Conservation (phyloP, 2,113 vertebrate species). For the Dasyprocta punctata region DNA sequence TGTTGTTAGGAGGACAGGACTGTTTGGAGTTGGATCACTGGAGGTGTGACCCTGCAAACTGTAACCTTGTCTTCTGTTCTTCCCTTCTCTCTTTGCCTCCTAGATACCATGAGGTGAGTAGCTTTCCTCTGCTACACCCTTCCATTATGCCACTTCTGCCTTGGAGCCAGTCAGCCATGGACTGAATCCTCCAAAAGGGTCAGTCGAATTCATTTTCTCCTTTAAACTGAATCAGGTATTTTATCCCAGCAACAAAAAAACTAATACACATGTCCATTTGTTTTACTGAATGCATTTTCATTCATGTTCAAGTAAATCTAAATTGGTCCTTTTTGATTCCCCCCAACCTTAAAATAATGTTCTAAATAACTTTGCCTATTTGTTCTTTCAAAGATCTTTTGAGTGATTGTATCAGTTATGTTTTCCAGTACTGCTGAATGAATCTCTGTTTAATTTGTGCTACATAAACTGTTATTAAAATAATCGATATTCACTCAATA, state of each 20-base stretch:
- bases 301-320: background rate
- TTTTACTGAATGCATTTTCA: background rate
- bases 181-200: background rate
- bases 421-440: background rate
- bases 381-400: background rate
- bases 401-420: background rate
- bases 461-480: background rate
- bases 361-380: background rate
- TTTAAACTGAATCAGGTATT: background rate
- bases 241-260: background rate
- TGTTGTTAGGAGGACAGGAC: background rate
- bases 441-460: slow-evolving; percentile 18
- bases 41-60: background rate
- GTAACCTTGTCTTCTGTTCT: background rate
- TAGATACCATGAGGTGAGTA: background rate
- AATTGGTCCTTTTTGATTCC: background rate
- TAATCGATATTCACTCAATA: background rate
- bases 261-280: background rate
- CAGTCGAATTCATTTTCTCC: background rate
- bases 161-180: background rate
- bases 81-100: background rate
- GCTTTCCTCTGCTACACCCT: background rate
- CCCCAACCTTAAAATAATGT: background rate
- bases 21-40: background rate
- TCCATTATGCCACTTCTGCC: background rate